Conservation (phyloP, 1,140 invertebrate genomes). For the Gonatopus flavifemur region DNA sequence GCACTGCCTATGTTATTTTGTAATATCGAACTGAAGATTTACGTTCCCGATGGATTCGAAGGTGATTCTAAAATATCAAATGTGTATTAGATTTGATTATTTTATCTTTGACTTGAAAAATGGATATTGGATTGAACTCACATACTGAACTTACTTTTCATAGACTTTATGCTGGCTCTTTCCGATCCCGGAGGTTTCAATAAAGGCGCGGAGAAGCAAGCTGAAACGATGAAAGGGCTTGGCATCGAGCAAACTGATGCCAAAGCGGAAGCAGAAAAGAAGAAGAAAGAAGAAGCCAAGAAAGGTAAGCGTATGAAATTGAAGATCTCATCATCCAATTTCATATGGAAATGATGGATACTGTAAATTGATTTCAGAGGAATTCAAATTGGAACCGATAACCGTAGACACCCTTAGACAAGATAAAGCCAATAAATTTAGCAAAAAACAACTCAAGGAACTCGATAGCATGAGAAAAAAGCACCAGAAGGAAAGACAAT, state of each 20-base stretch:
- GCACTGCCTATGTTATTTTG: constrained; percentile 99
- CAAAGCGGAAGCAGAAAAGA: constrained; percentile 51
- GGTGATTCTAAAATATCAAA: constrained; percentile 61
- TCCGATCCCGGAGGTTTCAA: constrained; percentile 93
- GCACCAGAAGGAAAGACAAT: constrained; percentile 88
- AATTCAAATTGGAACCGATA: constrained; percentile 80
- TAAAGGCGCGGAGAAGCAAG: constrained; percentile 74
- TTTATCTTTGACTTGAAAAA: too few species aligned
- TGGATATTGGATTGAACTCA: constrained; percentile 17
- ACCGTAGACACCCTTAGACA: constrained; percentile 84
- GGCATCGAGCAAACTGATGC: constrained; percentile 54
- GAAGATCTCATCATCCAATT: not conserved
- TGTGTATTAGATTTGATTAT: not conserved
- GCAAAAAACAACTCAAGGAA: constrained; percentile 95
- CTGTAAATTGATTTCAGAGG: constrained; percentile 47
- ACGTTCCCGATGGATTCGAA: constrained; percentile 98
- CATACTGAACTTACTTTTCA: too few species aligned
- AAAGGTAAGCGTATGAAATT: constrained; percentile 24
- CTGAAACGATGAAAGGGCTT: constrained; percentile 70
- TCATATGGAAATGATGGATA: not conserved
- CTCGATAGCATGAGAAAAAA: constrained; percentile 87
- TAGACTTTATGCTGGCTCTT: constrained; percentile 97
- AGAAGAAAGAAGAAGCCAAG: constrained; percentile 49
- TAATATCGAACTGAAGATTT: constrained; percentile 98
- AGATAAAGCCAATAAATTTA: constrained; percentile 92